Percentiles rank a stretch among this genome's conserved stretches.
These are phyloP conservation scores for Drosophila punjabiensis DNA, from an alignment of 1,140 invertebrate species.

Conservation along the genomic window DNA sequence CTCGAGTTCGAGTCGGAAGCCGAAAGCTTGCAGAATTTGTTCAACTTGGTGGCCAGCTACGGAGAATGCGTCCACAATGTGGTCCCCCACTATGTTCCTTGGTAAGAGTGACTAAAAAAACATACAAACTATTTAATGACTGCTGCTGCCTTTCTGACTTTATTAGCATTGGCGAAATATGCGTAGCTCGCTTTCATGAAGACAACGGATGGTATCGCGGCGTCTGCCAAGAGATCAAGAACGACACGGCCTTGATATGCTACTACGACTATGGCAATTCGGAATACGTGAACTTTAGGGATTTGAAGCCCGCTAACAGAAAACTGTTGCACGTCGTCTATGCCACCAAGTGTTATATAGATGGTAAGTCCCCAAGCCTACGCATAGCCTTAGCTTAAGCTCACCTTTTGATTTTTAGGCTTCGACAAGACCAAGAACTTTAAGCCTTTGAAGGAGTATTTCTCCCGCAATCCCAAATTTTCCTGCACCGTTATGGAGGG, in stretches of 20 bases:
- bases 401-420: conserved; percentile 24
- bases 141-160: background rate
- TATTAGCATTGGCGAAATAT: conserved; percentile 58
- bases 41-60: conserved; percentile 5
- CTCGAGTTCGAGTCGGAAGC: conserved; percentile 20
- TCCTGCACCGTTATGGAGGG: conserved; percentile 33
- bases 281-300: conserved; percentile 29
- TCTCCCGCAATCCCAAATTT: background rate
- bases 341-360: conserved; percentile 62
- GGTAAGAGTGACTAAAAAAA: conserved; percentile 17
- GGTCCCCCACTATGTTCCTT: conserved; percentile 34
- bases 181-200: conserved; percentile 37
- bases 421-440: conserved; percentile 50
- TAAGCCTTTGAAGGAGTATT: conserved; percentile 22
- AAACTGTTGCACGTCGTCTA: background rate
- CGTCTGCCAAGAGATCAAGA: conserved; percentile 33
- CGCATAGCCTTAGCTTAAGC: background rate
- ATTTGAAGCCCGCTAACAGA: conserved; percentile 37
- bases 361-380: conserved; percentile 27
- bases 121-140: background rate
- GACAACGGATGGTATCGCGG: conserved; percentile 64
- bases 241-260: conserved; percentile 19
- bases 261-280: conserved; percentile 63
- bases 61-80: conserved; percentile 5
- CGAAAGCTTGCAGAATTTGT: conserved; percentile 13